Percentiles rank a stretch among this genome's conserved stretches.
phyloP scores from a whole-genome alignment of 2,797 vertebrate genomes.

The Notoglanidium macrostoma region DNA sequence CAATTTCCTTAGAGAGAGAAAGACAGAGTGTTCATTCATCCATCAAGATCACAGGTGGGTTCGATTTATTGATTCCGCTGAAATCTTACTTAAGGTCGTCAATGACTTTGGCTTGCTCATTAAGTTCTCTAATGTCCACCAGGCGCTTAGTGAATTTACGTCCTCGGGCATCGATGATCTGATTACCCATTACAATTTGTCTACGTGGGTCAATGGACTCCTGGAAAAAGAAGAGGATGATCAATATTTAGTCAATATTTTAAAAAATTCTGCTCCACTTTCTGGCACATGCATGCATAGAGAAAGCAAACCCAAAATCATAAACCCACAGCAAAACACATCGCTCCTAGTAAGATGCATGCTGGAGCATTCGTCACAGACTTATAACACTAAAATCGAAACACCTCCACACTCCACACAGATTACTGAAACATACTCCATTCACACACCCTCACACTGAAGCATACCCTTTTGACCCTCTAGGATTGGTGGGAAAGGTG shows the following conservation, averaged over 20 bases:
- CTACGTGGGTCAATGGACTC: constrained; percentile 87
- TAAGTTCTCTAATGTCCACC: constrained; percentile 95
- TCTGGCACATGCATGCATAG: constrained; percentile 16
- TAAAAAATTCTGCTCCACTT: background rate
- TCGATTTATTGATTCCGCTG: background rate
- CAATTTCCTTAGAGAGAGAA: constrained; percentile 81
- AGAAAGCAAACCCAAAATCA: constrained; percentile 30
- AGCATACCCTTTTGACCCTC: constrained; percentile 43
- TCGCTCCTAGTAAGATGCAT: constrained; percentile 27
- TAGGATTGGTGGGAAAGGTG: constrained; percentile 18
- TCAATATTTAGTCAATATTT: background rate
- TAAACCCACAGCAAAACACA: constrained; percentile 12
- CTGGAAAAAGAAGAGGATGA: constrained; percentile 64
- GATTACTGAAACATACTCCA: constrained; percentile 43
- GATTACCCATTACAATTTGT: constrained; percentile 77
- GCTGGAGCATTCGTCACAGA: constrained; percentile 20
- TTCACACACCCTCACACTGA: constrained; percentile 24
- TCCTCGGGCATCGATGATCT: constrained; percentile 82
- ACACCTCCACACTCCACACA: constrained; percentile 54
- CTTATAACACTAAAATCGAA: constrained; percentile 32
- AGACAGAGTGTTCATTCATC: background rate
- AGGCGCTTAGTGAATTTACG: constrained; percentile 92
- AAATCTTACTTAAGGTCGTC: constrained; percentile 92
- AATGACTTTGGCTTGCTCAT: constrained; percentile 98
- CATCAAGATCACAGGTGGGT: background rate